Evolutionary conservation across 2,797 vertebrate genomes (phyloP).

Genomic region (Myotis myotis): DNA sequence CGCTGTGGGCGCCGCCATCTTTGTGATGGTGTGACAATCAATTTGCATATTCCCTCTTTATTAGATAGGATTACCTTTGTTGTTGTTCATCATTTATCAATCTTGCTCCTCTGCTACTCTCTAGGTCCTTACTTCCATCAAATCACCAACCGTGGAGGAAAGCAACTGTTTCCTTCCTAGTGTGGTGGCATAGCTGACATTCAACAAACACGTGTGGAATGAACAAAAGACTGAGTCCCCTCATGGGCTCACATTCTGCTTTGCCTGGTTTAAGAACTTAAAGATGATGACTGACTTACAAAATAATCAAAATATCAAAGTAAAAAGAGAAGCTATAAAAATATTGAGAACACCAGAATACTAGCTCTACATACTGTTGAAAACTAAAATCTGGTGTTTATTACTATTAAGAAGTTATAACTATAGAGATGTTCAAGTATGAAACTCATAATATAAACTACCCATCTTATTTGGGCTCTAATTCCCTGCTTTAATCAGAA

Average conservation of each 20-base stretch:
- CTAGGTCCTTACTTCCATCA: neutral
- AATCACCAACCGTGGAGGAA: neutral
- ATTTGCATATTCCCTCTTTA: too few relatives aligned
- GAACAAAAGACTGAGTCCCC: neutral
- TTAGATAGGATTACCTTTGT: neutral
- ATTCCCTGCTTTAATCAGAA: conserved; percentile 52
- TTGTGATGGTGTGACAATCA: too few relatives aligned
- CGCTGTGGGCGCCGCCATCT: too few relatives aligned
- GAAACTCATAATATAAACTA: conserved; percentile 4
- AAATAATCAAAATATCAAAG: conserved; percentile 43
- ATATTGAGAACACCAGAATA: conserved; percentile 54
- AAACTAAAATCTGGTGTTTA: conserved; percentile 64
- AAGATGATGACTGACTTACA: conserved; percentile 25
- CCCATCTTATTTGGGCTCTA: neutral
- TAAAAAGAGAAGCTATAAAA: conserved; percentile 47
- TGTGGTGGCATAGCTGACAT: neutral
- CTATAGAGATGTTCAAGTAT: conserved; percentile 10
- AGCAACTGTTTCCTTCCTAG: neutral
- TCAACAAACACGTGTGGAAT: neutral
- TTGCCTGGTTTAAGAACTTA: conserved; percentile 4
- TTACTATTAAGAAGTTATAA: conserved; percentile 29
- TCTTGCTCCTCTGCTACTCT: neutral
- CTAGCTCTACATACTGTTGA: conserved; percentile 44
- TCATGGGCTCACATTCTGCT: neutral
- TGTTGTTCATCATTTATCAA: neutral